Percentiles rank a stretch among this genome's conserved stretches.
Evolutionary conservation across 2,888 invertebrate genomes (phyloP).

Genomic region (Hyposoter didymator): DNA sequence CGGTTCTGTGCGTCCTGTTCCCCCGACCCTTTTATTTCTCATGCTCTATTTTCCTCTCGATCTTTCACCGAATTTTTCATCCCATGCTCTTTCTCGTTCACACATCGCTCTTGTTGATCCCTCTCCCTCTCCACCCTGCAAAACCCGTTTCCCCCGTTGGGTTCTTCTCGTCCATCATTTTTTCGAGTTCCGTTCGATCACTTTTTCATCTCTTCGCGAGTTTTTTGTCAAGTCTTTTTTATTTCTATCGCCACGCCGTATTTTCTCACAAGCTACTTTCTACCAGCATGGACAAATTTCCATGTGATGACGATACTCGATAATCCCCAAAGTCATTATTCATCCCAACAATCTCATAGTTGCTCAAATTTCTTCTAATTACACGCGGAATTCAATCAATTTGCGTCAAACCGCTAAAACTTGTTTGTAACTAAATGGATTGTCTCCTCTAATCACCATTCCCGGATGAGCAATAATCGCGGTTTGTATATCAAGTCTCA

Average conservation of each 20-base stretch:
- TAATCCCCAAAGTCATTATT: not conserved
- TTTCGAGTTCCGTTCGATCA: constrained; percentile 39
- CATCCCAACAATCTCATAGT: not conserved
- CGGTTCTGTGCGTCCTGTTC: constrained; percentile 63
- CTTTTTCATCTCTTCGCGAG: constrained; percentile 18
- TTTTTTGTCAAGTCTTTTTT: constrained; percentile 9
- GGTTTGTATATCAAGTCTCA: not conserved
- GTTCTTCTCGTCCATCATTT: constrained; percentile 51
- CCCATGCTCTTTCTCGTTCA: constrained; percentile 48
- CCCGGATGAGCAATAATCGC: not conserved
- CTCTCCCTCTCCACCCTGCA: not conserved
- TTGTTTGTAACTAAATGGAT: not conserved
- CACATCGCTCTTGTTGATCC: constrained; percentile 48
- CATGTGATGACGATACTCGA: not conserved
- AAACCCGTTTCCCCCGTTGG: not conserved
- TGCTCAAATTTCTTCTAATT: not conserved
- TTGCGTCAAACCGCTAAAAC: not conserved
- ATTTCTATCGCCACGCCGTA: not conserved
- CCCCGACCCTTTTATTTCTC: constrained; percentile 34
- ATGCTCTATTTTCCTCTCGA: constrained; percentile 58
- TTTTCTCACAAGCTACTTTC: constrained; percentile 2
- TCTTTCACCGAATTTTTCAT: constrained; percentile 63
- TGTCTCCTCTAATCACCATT: not conserved
- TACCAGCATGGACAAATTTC: not conserved
- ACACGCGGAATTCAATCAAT: not conserved